Conservation (phyloP, 2,113 vertebrate species). For the Jacana jacana region DNA sequence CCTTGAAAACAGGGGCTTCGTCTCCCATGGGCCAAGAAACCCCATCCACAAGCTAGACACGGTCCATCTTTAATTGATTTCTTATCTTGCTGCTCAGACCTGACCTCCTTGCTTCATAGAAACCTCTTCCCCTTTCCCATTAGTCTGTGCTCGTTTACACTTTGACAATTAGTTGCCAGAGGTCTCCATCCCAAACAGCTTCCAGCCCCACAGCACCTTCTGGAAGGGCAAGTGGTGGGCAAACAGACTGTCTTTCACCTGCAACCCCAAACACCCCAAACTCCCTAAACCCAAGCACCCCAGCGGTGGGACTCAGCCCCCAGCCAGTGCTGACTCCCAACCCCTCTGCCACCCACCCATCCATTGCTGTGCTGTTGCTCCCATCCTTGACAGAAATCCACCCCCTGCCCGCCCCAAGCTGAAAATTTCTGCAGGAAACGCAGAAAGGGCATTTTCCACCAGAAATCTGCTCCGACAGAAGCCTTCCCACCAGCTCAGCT, state of each 20-base stretch:
- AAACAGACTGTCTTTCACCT: background rate
- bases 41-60: background rate
- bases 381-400: background rate
- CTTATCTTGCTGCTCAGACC: background rate
- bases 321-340: background rate
- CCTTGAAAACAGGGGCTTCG: background rate
- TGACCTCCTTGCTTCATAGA: background rate
- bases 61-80: too few relatives aligned
- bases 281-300: fast-evolving
- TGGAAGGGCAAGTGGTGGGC: background rate
- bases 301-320: fast-evolving
- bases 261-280: background rate
- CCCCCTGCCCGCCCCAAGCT: background rate
- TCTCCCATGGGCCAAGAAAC: fast-evolving
- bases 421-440: background rate
- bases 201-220: background rate
- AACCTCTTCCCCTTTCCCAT: background rate
- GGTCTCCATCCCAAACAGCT: background rate
- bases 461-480: background rate
- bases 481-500: background rate
- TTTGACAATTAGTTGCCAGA: too few relatives aligned
- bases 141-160: background rate
- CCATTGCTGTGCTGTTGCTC: fast-evolving
- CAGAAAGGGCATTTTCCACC: background rate
- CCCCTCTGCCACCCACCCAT: background rate